Conservation (phyloP, 2,797 vertebrate species). For the Falco naumanni region DNA sequence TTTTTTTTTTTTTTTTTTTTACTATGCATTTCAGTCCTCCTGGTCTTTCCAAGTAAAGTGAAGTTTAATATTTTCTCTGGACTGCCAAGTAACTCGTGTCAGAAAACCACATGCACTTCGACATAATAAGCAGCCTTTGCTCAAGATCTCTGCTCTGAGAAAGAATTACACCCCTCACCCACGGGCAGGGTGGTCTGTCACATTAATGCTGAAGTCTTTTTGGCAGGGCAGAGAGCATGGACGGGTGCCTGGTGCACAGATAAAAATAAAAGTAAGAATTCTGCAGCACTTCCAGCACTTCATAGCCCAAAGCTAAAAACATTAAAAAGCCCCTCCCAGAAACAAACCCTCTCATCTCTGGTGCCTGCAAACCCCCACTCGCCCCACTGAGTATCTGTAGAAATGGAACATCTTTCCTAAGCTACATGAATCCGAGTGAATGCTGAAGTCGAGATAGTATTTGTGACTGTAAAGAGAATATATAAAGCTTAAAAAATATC, state of each 20-base stretch:
- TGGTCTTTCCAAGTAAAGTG: constrained; percentile 58
- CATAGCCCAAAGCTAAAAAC: constrained; percentile 38
- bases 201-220: constrained; percentile 51
- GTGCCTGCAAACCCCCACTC: not conserved
- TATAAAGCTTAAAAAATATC: not conserved
- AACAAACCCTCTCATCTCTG: not conserved
- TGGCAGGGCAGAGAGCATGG: constrained; percentile 60
- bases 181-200: constrained; percentile 72
- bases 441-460: not conserved
- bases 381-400: not conserved
- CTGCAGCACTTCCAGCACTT: constrained; percentile 35
- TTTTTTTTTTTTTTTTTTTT: not conserved
- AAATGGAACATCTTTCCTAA: not conserved
- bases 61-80: constrained; percentile 61
- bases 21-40: constrained; percentile 12
- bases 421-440: not conserved
- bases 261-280: constrained; percentile 48
- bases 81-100: constrained; percentile 66
- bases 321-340: not conserved
- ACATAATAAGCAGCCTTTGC: constrained; percentile 70
- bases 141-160: constrained; percentile 50
- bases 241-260: constrained; percentile 48
- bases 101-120: constrained; percentile 71
- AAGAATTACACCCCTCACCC: constrained; percentile 69
- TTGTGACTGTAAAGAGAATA: not conserved